A percentile compares a stretch with the other conserved stretches of the same genome.
Evolutionary conservation across 2,797 vertebrate species (phyloP).

Genomic region (Carcharodon carcharias): DNA sequence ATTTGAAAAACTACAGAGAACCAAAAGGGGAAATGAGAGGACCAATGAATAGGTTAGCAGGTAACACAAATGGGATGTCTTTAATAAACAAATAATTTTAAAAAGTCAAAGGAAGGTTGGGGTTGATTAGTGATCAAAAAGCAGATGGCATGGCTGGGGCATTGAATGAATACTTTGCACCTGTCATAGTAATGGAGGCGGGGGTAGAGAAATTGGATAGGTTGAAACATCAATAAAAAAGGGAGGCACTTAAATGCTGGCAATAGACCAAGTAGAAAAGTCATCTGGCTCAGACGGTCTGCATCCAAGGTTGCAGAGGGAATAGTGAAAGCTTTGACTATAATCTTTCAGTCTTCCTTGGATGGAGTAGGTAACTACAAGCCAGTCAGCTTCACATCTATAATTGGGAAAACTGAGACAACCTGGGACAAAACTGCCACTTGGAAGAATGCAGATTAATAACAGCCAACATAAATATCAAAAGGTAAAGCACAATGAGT

Average conservation of each 20-base stretch:
- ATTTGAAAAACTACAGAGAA: background rate
- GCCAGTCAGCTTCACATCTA: background rate
- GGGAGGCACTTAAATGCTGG: too few species aligned
- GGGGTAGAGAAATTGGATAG: too few species aligned
- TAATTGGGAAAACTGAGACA: background rate
- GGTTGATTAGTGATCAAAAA: background rate
- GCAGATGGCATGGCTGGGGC: background rate
- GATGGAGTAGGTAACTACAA: background rate
- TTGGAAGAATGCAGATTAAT: background rate
- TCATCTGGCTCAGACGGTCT: too few species aligned
- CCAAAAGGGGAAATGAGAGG: background rate
- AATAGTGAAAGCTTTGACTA: background rate
- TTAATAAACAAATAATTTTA: background rate
- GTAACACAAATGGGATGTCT: background rate
- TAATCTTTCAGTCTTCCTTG: background rate
- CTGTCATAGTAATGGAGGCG: background rate
- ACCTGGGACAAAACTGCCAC: background rate
- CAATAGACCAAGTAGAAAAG: background rate
- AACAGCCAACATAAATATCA: background rate
- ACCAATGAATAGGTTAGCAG: background rate
- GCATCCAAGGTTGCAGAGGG: background rate
- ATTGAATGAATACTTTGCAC: background rate
- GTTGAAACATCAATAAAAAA: too few species aligned
- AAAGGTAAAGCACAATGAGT: background rate
- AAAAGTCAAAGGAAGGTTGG: background rate